Base-by-base conservation (phyloP, 64 coral and sea anemone species). In the Pocillopora verrucosa region DNA sequence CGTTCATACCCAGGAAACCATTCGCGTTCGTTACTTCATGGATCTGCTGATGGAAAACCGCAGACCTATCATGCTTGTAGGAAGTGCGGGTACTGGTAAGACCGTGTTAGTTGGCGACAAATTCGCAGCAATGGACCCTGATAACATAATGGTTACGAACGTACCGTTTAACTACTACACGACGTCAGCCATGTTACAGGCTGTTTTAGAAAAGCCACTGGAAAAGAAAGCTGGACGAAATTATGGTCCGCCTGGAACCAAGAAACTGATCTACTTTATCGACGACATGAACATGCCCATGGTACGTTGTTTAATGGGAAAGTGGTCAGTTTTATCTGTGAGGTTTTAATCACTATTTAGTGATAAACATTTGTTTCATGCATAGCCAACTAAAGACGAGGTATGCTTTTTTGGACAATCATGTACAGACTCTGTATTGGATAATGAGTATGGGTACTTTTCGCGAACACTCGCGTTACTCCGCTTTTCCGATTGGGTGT, bases 211-310 rank as follows among this genome's bases (percentile, higher is more conserved):
- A 62, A 99, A 99, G 78, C 97, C 97, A 4, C 59, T 99, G 74
- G 97, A 99, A 22, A 99, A 99, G 88, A 99, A 99, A 57, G 97
- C 97, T 56, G 97, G 97, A 15, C 97, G 97, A 64, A 99, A 99
- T 63, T 99, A 93, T 76, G 97, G 97, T 9, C 97, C 97, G 15
- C 97, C 97, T 30, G 97, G 97, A 12, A 95, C 94, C 24, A 99
- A 99, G 56, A 99, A 93, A 51, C 91, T 99, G 3, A 90, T 99
- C 56, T 99, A 99, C 80, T 95, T 99, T 68, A 99, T 95, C 65
- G 96, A 98, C 74, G 96, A 98, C 67, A 98, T 98, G 96, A 98
- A 98, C 88, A 98, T 98, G 96, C 96, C 96, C 58, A 92, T 92
- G 90, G 90, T 92, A 79, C 14, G 92, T 88, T 3, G 16, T 76